Evolutionary conservation across 2,888 invertebrate genomes (phyloP), one percentile per base, ranked within the genome.

Genomic region (Tridacna crocea): DNA sequence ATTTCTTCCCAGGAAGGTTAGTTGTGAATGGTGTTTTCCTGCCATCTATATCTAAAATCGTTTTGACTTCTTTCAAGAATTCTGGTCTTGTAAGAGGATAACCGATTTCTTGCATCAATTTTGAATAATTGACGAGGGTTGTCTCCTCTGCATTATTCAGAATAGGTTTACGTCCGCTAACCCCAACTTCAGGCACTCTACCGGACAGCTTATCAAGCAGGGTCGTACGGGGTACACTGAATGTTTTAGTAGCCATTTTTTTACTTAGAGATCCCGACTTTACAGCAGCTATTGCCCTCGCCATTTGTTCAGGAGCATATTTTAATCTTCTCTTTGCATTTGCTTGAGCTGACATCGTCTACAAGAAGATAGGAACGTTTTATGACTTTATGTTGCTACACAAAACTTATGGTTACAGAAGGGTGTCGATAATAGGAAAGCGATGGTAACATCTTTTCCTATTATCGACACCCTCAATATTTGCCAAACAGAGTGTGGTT

Each of bases 161-260:
- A 13, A 75, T 63, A 47, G 75, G 22, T 72, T 70, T 70, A 3
- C 46, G 47, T 22, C 80, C 72, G 12, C 3, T 19, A 4, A 63
- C 70, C 17, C 63, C 12, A 19, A 10, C 48, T 46, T 74, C 74
- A 11, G 66, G 70, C 10, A 73, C 77, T 26, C 77, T 8, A 2
- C 70, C 70, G 6, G 74, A 68, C 26, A 81, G 26, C 36, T 77
- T 81, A 51, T 81, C 77, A 22, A 81, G 47, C 0, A 81, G 61
- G 0, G 81, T 81, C 19, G 81, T 77, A 17, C 61, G n/a, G 0
- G 81, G 81, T 26, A 81, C 75, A 15, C 26, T 13, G 55, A 51
- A 81, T 0, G 61, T n/a, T 27, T 74, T 70, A 22, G 75, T 46
- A 0, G 77, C 77, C 13, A 27, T 22, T 58, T 72, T 60, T 36